phyloP scores from a whole-genome alignment of 35 echinoderm and acorn worm species.

The Apostichopus parvimensis region DNA sequence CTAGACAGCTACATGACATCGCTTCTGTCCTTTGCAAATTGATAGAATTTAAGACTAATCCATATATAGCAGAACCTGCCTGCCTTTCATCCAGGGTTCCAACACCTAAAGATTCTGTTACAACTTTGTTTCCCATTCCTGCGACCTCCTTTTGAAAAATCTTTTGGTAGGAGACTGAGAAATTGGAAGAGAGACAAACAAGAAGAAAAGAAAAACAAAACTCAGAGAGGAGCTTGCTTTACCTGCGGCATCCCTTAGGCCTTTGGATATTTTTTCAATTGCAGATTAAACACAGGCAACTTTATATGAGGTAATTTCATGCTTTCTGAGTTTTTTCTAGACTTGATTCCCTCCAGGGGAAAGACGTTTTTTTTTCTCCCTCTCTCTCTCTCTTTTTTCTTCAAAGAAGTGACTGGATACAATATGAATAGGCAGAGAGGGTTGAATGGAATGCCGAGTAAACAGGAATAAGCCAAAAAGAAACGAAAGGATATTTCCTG shows the following conservation, averaged over 20 bases:
- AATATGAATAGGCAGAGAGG: constrained; percentile 10
- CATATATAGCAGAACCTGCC: neutral
- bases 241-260: constrained; percentile 23
- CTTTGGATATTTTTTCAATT: constrained; percentile 35
- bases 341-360: constrained; percentile 17
- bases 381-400: too few relatives aligned
- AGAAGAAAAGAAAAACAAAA: neutral
- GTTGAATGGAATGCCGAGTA: neutral
- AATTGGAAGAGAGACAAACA: neutral
- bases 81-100: neutral
- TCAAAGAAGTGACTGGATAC: neutral
- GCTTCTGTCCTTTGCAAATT: neutral
- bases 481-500: neutral
- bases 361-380: too few relatives aligned
- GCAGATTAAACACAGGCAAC: constrained; percentile 11
- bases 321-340: constrained; percentile 31
- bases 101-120: constrained; percentile 4
- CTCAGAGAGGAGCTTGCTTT: neutral
- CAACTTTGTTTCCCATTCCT: neutral
- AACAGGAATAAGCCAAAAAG: neutral
- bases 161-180: neutral
- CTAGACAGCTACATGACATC: neutral
- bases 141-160: constrained; percentile 21
- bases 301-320: constrained; percentile 45
- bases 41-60: constrained; percentile 20